Base-by-base conservation (phyloP, 2,888 invertebrate genomes). In the Dryobota labecula region DNA sequence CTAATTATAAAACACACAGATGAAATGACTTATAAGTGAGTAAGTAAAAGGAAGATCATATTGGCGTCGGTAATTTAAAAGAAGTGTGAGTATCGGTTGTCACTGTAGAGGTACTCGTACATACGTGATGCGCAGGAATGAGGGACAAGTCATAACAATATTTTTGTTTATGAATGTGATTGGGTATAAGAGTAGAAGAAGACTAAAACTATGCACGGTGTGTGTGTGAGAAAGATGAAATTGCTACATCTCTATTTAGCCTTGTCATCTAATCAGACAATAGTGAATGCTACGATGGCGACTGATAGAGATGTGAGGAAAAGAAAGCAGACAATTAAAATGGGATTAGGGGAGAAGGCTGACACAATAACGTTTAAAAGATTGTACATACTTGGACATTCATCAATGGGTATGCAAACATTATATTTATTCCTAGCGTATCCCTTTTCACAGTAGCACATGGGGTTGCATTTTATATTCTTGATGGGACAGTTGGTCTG, bases 381-480 rank as follows among this genome's bases (percentile, higher is more conserved):
- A 30, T 45, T 33, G 2, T 27, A 70, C 70, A 43, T 78, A 78
- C 83, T 72, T 70, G 80, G 69, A 66, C 89, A 88, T 36, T 76
- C 1, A 6, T 73, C 53, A 3, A 86, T 79, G 8, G 85, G 84
- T 57, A 88, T 79, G 57, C 88, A 89, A 18, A 65, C 70, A 11
- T 83, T 73, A n/a, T 83, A 71, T 6, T 53, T 36, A 70, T 91
- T 73, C 27, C 91, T 87, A 3, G 90, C 90, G 58, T 88, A 92
- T 24, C 87, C 90, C 5, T 86, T 30, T 18, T 89, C 83, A 71
- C 92, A 93, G 66, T 91, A 92, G 60, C 92, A 92, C 85, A 67
- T 89, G 2, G 80, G 69, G 33, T 85, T 89, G 72, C 92, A 92
- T n/a, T 65, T 73, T 7, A 87, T 84, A 58, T 90, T 92, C 0